Evolutionary conservation across 2,888 invertebrate genomes (phyloP), one percentile per base, ranked within the genome.

Genomic region (Thumatha senex): DNA sequence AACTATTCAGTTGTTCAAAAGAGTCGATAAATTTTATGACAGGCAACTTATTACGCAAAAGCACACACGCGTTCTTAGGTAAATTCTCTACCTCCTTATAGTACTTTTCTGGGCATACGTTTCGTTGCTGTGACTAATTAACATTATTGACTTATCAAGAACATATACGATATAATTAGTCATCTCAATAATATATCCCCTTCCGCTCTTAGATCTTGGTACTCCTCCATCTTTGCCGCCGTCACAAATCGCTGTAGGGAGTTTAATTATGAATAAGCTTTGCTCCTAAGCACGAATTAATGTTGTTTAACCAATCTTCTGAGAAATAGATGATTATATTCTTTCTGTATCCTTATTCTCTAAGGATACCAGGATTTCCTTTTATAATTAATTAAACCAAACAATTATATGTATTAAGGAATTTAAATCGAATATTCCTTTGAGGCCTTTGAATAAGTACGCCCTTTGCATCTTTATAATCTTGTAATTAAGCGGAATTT

Each of bases 211-310:
- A 63, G 49, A 63, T 61, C 36, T 60, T 51, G 56, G 54, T 62
- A 59, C 18, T 24, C 18, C 18, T 24, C 18, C 18, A 24, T 63
- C 63, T 59, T 50, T 56, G 55, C 63, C 54, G 53, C 46, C 56
- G 51, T 58, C 55, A 50, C 53, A 51, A 61, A 64, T 58, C 56
- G 66, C 72, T 64, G 53, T 66, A 51, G 68, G 69, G 68, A 68
- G 55, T 68, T 73, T 71, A 67, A 73, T 74, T 48, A 72, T 69
- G 63, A 67, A 61, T 68, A 70, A 67, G 66, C 61, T 71, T 73
- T 70, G 69, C 75, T 65, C 59, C 54, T 63, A 62, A 60, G 58
- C 46, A 61, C 46, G 44, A 62, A 62, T 65, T 56, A 58, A 58
- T 52, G 46, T 49, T 51, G 47, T 48, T 53, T 47, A 53, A 54